A percentile compares a stretch with the other conserved stretches of the same genome.
Evolutionary conservation across 1,140 invertebrate genomes (phyloP).

Genomic region (Lordiphosa clarofinis): DNA sequence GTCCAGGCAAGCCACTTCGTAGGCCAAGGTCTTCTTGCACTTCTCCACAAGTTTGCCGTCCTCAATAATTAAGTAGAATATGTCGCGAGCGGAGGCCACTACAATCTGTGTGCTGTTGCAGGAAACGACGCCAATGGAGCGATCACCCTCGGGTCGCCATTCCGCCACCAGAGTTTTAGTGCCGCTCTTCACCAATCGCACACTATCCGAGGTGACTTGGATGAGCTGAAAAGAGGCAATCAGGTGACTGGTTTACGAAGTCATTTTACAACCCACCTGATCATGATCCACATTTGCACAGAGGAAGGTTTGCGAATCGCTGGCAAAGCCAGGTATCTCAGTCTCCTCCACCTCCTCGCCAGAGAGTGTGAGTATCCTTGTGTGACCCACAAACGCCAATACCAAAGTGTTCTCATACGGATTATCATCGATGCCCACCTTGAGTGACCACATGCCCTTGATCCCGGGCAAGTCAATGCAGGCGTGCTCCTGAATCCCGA

Average conservation of each 20-base stretch:
- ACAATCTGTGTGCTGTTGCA: conserved; percentile 92
- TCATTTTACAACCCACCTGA: conserved; percentile 82
- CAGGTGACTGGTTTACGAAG: no score
- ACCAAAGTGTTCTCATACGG: conserved; percentile 92
- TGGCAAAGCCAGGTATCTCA: conserved; percentile 93
- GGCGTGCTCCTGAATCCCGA: conserved; percentile 98
- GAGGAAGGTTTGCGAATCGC: conserved; percentile 95
- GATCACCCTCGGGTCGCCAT: conserved; percentile 89
- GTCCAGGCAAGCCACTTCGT: conserved; percentile 97
- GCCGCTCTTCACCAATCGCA: conserved; percentile 85
- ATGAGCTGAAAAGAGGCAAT: conserved; percentile 50
- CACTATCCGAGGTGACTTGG: conserved; percentile 87
- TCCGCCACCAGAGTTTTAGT: conserved; percentile 86
- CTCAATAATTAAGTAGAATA: conserved; percentile 93
- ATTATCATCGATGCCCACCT: conserved; percentile 83
- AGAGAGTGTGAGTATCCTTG: conserved; percentile 91
- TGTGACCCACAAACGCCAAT: conserved; percentile 96
- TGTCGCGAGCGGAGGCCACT: conserved; percentile 91
- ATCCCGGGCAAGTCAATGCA: conserved; percentile 98
- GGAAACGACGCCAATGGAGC: conserved; percentile 92
- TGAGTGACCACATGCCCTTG: conserved; percentile 97
- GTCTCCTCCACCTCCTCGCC: conserved; percentile 99
- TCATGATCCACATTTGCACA: conserved; percentile 93
- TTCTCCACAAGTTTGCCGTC: conserved; percentile 84
- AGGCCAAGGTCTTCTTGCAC: conserved; percentile 62